A percentile compares a stretch with the other conserved stretches of the same genome.
These are phyloP conservation scores for Alcedo quadribrachys DNA, from an alignment of 2,797 vertebrate species.

Conservation along the genomic window DNA sequence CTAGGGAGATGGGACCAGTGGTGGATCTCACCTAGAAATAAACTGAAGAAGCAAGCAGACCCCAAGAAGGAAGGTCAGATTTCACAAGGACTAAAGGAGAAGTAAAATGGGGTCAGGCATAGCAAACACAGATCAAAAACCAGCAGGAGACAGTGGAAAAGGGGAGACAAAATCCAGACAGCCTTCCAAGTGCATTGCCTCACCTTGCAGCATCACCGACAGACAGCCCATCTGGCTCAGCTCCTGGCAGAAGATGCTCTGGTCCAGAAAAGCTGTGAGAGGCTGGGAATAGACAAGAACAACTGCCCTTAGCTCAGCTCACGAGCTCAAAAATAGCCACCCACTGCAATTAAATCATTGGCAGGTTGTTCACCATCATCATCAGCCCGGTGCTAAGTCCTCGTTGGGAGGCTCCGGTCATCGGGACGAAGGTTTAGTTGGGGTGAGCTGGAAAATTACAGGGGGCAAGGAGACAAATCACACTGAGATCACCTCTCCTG, in stretches of 20 bases:
- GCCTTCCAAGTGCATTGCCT: conserved; percentile 2
- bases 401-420: not conserved
- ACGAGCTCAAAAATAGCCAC: not conserved
- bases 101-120: not conserved
- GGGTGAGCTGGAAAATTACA: conserved; percentile 16
- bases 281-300: not conserved
- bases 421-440: not conserved
- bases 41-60: not conserved
- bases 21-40: not conserved
- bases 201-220: not conserved
- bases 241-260: not conserved
- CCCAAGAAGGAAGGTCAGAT: not conserved
- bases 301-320: not conserved
- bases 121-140: not conserved
- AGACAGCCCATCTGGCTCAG: not conserved
- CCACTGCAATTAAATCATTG: not conserved
- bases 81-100: not conserved
- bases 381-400: not conserved
- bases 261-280: not conserved
- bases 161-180: not conserved
- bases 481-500: conserved; percentile 1
- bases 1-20: not conserved
- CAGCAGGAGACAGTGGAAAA: not conserved
- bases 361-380: not conserved
- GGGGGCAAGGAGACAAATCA: not conserved